A percentile compares a stretch with the other conserved stretches of the same genome.
Evolutionary conservation across 2,113 vertebrate genomes (phyloP).

Genomic region (Monopterus albus): DNA sequence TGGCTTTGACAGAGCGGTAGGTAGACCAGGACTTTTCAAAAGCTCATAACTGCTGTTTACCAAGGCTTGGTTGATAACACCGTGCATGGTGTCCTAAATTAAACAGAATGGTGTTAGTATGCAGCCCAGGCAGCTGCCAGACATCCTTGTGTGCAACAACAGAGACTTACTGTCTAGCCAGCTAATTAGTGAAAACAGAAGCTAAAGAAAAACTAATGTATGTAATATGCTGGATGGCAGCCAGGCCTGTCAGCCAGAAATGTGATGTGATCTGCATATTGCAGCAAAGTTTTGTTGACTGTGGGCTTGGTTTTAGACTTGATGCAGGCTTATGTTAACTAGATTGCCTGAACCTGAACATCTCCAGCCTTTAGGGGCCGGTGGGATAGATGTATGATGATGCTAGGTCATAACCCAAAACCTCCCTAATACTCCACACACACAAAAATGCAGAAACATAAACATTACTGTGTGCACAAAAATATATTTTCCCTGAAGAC

Average conservation of each 20-base stretch:
- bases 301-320: constrained; percentile 9
- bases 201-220: background rate
- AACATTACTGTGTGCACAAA: background rate
- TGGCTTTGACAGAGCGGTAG: constrained; percentile 6
- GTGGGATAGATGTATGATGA: background rate
- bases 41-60: constrained; percentile 9
- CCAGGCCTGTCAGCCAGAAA: constrained; percentile 13
- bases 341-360: constrained; percentile 10
- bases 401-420: constrained; percentile 2
- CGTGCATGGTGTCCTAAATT: constrained; percentile 14
- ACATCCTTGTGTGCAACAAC: constrained; percentile 12
- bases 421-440: background rate
- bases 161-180: constrained; percentile 2
- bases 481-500: background rate
- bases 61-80: background rate
- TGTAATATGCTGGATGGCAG: constrained; percentile 18
- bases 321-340: constrained; percentile 6
- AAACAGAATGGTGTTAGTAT: constrained; percentile 10
- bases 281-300: constrained; percentile 36
- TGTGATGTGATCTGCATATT: constrained; percentile 26
- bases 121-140: constrained; percentile 1
- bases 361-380: background rate
- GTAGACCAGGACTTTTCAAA: constrained; percentile 9
- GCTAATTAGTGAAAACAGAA: constrained; percentile 10
- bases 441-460: background rate